phyloP scores from a whole-genome alignment of 1,140 invertebrate species.

The Lepidurus apus region DNA sequence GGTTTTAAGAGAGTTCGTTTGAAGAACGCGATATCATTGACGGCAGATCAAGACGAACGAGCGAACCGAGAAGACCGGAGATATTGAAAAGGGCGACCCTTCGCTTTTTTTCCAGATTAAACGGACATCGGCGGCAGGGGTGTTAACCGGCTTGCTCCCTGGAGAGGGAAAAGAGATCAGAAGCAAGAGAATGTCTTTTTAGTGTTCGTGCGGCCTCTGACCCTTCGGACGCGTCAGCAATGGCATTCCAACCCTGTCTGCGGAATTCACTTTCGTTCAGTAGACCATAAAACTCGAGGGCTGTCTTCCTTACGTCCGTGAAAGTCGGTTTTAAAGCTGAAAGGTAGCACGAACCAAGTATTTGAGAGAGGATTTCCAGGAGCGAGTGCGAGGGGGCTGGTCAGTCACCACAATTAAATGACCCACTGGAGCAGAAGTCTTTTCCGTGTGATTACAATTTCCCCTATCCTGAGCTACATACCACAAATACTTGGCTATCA shows the following conservation, averaged over 20 bases:
- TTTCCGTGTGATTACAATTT: background rate
- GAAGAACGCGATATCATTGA: background rate
- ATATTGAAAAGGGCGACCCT: background rate
- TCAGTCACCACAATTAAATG: background rate
- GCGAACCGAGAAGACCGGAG: background rate
- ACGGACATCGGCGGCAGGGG: background rate
- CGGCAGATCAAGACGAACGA: background rate
- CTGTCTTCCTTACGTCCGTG: background rate
- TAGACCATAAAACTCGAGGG: background rate
- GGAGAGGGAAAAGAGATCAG: background rate
- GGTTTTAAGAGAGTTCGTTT: background rate
- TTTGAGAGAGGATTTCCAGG: background rate
- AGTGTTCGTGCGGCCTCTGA: background rate
- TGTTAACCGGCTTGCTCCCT: constrained; percentile 14
- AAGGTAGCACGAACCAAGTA: background rate
- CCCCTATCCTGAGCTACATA: background rate
- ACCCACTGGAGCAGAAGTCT: background rate
- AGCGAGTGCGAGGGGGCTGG: background rate
- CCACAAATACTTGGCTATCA: background rate
- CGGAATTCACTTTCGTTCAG: constrained; percentile 10
- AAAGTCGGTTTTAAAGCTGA: constrained; percentile 1
- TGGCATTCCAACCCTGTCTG: constrained; percentile 1
- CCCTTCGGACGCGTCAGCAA: constrained; percentile 9
- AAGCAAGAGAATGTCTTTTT: constrained; percentile 10
- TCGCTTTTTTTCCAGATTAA: background rate